Conservation (phyloP, 1,140 invertebrate species). For the Latrodectus geometricus region DNA sequence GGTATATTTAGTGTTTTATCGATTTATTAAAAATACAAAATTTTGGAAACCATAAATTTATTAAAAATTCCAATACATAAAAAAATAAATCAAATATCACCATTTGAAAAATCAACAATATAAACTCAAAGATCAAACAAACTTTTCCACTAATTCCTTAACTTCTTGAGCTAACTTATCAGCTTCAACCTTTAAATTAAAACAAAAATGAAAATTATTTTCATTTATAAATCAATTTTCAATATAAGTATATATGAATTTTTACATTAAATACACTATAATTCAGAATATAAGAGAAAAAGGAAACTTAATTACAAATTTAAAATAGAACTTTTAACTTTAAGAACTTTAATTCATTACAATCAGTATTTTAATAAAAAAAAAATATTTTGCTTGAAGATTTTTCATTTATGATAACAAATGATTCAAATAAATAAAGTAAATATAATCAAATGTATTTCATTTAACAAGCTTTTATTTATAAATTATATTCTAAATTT, state of each 20-base stretch:
- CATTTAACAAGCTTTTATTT: too few relatives aligned
- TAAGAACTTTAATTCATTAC: too few relatives aligned
- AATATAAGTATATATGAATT: neutral
- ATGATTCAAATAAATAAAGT: too few relatives aligned
- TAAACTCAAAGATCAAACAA: neutral
- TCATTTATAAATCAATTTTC: neutral
- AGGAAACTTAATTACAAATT: too few relatives aligned
- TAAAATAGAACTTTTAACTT: too few relatives aligned
- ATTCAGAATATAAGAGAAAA: neutral
- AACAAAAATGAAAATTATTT: neutral
- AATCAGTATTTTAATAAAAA: too few relatives aligned
- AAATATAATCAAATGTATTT: too few relatives aligned
- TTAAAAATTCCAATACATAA: neutral
- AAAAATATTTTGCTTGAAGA: too few relatives aligned
- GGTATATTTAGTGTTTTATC: too few relatives aligned
- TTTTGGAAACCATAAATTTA: neutral
- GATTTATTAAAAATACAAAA: too few relatives aligned
- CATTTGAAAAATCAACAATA: neutral
- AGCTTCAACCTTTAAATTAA: constrained; percentile 70
- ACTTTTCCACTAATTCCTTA: constrained; percentile 12
- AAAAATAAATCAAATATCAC: neutral
- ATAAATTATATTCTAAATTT: too few relatives aligned
- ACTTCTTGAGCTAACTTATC: constrained; percentile 83
- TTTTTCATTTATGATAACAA: too few relatives aligned
- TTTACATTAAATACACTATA: neutral